Conservation (phyloP, 2,888 invertebrate genomes). For the Apamea monoglypha region DNA sequence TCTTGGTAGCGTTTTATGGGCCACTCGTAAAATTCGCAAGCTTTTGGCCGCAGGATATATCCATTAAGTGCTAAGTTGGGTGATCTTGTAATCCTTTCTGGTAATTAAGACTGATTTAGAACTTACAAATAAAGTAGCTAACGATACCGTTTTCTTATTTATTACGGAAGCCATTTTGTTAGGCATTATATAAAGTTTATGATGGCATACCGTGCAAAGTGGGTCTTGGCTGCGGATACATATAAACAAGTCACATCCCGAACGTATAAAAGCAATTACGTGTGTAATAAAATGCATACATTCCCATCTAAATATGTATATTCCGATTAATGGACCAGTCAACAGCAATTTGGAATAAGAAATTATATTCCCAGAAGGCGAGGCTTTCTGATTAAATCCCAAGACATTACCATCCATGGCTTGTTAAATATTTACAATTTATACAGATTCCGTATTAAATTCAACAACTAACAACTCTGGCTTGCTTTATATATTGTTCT, state of each 20-base stretch:
- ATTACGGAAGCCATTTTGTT: conserved; percentile 23
- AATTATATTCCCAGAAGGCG: conserved; percentile 67
- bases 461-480: conserved; percentile 62
- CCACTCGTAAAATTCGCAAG: conserved; percentile 77
- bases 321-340: conserved; percentile 50
- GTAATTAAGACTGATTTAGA: conserved; percentile 63
- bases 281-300: conserved; percentile 36
- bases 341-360: conserved; percentile 65
- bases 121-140: conserved; percentile 29
- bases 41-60: conserved; percentile 68
- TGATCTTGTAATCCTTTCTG: conserved; percentile 59
- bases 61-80: conserved; percentile 63
- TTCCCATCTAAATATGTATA: conserved; percentile 26
- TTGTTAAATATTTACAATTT: conserved; percentile 76
- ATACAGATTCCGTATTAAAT: conserved; percentile 70
- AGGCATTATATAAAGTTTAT: conserved; percentile 16
- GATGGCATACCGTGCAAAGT: neutral
- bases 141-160: conserved; percentile 31
- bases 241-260: conserved; percentile 31
- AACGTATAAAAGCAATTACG: conserved; percentile 30
- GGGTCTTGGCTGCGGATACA: conserved; percentile 1
- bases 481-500: conserved; percentile 35
- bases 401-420: conserved; percentile 67
- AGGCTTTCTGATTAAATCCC: conserved; percentile 72
- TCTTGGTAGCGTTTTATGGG: conserved; percentile 78